Percentiles rank a stretch among this genome's conserved stretches.
Conservation (phyloP, 64 coral and sea anemone genomes). For the Montipora foliosa region DNA sequence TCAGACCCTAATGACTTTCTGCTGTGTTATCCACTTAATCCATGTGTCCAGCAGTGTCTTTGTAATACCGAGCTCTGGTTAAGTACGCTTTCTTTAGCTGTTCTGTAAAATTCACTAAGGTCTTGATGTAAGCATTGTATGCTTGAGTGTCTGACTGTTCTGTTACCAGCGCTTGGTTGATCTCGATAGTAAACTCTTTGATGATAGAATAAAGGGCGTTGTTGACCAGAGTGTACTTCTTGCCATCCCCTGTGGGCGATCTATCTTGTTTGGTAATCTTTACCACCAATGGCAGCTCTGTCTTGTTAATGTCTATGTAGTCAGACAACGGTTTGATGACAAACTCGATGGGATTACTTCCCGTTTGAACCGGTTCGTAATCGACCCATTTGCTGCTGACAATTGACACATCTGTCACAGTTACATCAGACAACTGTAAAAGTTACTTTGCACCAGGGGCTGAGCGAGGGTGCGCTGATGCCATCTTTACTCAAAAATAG, state of each 20-base stretch:
- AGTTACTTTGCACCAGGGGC: slow-evolving; percentile 29
- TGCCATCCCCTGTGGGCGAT: neutral
- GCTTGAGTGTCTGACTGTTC: neutral
- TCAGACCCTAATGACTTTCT: neutral
- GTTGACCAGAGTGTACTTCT: slow-evolving; percentile 6
- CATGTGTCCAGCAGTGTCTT: slow-evolving; percentile 58
- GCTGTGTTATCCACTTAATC: neutral
- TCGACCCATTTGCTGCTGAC: too few relatives aligned
- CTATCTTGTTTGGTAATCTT: slow-evolving; percentile 6
- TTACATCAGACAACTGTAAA: slow-evolving; percentile 13
- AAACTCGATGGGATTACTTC: too few relatives aligned
- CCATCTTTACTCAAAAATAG: too few relatives aligned
- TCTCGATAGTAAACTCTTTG: slow-evolving; percentile 55
- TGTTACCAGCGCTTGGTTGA: slow-evolving; percentile 51
- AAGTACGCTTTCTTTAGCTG: slow-evolving; percentile 33
- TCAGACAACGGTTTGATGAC: too few relatives aligned
- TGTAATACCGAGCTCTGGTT: neutral
- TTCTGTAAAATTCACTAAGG: slow-evolving; percentile 29
- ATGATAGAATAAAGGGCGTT: neutral
- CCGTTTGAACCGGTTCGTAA: too few relatives aligned
- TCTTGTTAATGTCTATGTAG: slow-evolving; percentile 31
- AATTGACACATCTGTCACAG: neutral
- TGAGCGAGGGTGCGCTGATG: slow-evolving; percentile 12
- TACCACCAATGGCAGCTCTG: slow-evolving; percentile 30
- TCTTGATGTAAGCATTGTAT: slow-evolving; percentile 62